Evolutionary conservation across 2,888 invertebrate genomes (phyloP), one percentile per base, ranked within the genome.

Genomic region (Sarcophaga caerulescens): DNA sequence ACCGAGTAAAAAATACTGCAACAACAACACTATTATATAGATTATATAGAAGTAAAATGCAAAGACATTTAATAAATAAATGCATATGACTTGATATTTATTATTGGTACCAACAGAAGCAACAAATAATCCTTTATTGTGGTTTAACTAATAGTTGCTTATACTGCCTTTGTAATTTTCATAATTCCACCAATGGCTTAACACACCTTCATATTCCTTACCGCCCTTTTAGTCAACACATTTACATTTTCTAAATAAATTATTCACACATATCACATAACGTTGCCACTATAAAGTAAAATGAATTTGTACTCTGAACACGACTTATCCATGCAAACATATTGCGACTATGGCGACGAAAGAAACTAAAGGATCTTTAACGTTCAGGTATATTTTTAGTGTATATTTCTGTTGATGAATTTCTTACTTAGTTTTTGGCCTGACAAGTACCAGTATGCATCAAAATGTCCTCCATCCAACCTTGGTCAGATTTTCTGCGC

Each of bases 301-400:
- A 62, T 77, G 23, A 65, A 62, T 77, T 74, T 85, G n/a, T 52
- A 74, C 65, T 85, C 63, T 59, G 35, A 78, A 74, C 77, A 78
- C 85, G 77, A 78, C 62, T 77, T 68, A 57, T 81, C 81, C 77
- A 79, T 76, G 25, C 65, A 68, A 66, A 75, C 70, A 35, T 73
- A 70, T 69, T 82, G 81, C 21, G 8, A 35, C 35, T 35, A 68
- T 45, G 12, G 45, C n/a, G 19, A 19, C 14, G 25, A 25, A 25
- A n/a, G 14, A 44, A 52, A 17, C 14, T 52, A 52, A 47, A 52
- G 5, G 52, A 14, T 14, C 17, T 17, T 52, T 17, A 14, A 14
- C 1, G 12, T 52, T 52, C 2, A 14, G 4, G 52, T 17, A 52
- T 52, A 14, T 2, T 3, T 14, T 12, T 2, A 68, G n/a, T 8